Base-by-base conservation (phyloP, 2,888 invertebrate species). In the Spilarctia lutea region DNA sequence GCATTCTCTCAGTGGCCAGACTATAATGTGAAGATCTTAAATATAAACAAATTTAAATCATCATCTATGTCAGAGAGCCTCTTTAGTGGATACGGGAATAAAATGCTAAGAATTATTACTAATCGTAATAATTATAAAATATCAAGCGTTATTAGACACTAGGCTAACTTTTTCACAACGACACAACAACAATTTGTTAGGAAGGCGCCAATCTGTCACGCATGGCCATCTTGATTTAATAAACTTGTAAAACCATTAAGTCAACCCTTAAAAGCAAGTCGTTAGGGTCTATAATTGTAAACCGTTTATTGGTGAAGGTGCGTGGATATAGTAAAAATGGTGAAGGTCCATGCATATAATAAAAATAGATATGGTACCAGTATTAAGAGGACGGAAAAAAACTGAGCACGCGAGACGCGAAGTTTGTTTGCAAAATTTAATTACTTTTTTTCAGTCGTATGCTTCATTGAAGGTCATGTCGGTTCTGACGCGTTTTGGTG, bases 161-260 rank as follows among this genome's bases (percentile, higher is more conserved):
- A 6, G 52, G 24, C 52, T 52, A 52, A n/a, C 24, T 52, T 52
- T n/a, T 52, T 33, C 11, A 1, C 4, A 60, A 60, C 4, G 16
- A 63, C 60, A n/a, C 13, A 7, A n/a, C n/a, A 81, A 78, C 74
- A 79, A 80, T 83, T 81, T 39, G 35, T 69, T n/a, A 10, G 35
- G 65, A 56, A 68, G 85, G 88, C 87, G 87, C 86, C 88, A 82
- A 85, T 81, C 80, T 74, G 87, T 83, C 86, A 79, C 70, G 79
- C 72, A 65, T 73, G 65, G 74, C 76, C 73, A 79, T 78, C 79
- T 78, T 83, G 72, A 83, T 81, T 68, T 77, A 81, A 76, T 75
- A 79, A 78, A 75, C 75, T 74, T 80, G 76, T 79, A 72, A 83
- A 75, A 76, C 73, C 45, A 75, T 56, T 69, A 69, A 0, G 27